These are phyloP conservation scores for Acrobasis suavella DNA, from an alignment of 2,888 invertebrate species.

Conservation along the genomic window DNA sequence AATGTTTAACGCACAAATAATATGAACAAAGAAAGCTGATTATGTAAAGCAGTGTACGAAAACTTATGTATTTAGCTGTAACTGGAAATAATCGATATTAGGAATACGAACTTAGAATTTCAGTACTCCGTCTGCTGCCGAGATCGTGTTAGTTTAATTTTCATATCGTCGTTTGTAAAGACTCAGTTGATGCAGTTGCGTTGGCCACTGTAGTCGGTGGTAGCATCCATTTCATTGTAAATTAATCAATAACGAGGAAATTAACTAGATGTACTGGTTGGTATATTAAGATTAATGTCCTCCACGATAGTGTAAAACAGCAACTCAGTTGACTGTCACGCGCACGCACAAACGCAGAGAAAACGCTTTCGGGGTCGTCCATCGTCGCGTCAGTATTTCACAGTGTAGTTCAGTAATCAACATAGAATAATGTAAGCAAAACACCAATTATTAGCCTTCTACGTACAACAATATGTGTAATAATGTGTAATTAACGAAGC, in stretches of 20 bases:
- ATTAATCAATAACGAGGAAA: slow-evolving; percentile 43
- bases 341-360: slow-evolving; percentile 65
- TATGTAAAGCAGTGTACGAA: slow-evolving; percentile 67
- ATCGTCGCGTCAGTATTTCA: slow-evolving; percentile 49
- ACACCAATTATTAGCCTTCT: slow-evolving; percentile 76
- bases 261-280: slow-evolving; percentile 50
- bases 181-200: slow-evolving; percentile 31
- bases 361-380: slow-evolving; percentile 66
- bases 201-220: slow-evolving; percentile 28
- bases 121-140: slow-evolving; percentile 56
- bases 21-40: slow-evolving; percentile 65
- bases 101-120: slow-evolving; percentile 63
- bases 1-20: slow-evolving; percentile 83
- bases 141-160: slow-evolving; percentile 34
- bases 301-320: slow-evolving; percentile 45
- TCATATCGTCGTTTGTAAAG: slow-evolving; percentile 33
- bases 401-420: slow-evolving; percentile 49
- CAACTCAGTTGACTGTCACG: slow-evolving; percentile 60
- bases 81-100: slow-evolving; percentile 63
- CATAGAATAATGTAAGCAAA: slow-evolving; percentile 68
- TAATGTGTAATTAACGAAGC: slow-evolving; percentile 32
- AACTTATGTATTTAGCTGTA: slow-evolving; percentile 74
- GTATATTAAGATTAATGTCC: slow-evolving; percentile 41
- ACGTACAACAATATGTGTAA: slow-evolving; percentile 41
- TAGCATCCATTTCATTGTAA: slow-evolving; percentile 41